Base-by-base conservation (phyloP, 2,797 vertebrate species). In the Monodelphis domestica region DNA sequence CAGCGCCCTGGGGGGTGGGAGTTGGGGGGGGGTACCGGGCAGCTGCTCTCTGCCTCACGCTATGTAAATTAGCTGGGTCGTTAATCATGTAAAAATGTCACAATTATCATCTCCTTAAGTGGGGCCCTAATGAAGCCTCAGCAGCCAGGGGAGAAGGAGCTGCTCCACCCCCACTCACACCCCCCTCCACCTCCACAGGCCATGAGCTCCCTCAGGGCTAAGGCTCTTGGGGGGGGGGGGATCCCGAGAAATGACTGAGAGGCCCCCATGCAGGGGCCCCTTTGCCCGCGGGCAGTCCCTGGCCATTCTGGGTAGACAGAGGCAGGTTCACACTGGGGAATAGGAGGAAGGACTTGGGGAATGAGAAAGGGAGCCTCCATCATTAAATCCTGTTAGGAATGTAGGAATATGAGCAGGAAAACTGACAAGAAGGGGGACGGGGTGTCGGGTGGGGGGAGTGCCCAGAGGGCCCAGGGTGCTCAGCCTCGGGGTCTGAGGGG, bases 51-150 rank as follows among this genome's bases (percentile, higher is more conserved):
- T 11, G 90, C 94, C 94, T 96, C 94, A 95, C 84, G 89, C 97
- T 97, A 98, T 98, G 98, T 98, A 98, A 98, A 98, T 98, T 97
- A 98, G 96, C 93, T 97, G 96, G 98, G 97, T 98, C 98, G 98
- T 98, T 98, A 98, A 98, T 98, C 98, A 98, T 97, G 98, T 98
- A 98, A 98, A 98, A 98, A 98, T 98, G 98, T 98, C 98, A 98
- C 98, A 98, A 98, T 98, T 98, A 98, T 98, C 98, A 98, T 98
- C 98, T 98, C 98, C 97, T 98, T 98, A 98, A 96, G 97, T 98
- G 98, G 98, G 97, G 95, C 97, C 97, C 97, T 98, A 98, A 98
- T 98, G 98, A 98, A 97, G 98, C 96, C 96, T 97, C 96, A 96
- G 97, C 97, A 97, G 96, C 94, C 97, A 95, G 97, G 94, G 84